Conservation (phyloP, 1,140 invertebrate genomes). For the Arion vulgaris region DNA sequence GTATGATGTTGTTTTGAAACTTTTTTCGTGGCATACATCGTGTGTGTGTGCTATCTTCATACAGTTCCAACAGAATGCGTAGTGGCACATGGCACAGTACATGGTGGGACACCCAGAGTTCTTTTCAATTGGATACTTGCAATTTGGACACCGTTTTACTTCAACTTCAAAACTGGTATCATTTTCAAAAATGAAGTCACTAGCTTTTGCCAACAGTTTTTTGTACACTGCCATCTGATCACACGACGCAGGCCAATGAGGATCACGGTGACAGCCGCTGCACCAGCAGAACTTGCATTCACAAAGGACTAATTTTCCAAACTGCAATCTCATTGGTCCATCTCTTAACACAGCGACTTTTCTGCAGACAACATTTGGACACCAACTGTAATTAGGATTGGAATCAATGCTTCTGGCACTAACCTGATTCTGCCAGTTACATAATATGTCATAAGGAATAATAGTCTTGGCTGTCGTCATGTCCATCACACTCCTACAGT, state of each 20-base stretch:
- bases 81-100: background rate
- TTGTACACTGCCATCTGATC: constrained; percentile 30
- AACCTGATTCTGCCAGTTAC: background rate
- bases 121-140: constrained; percentile 21
- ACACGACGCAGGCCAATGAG: constrained; percentile 28
- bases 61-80: constrained; percentile 19
- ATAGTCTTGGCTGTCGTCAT: background rate
- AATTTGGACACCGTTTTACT: constrained; percentile 16
- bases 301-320: background rate
- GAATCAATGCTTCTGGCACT: background rate
- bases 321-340: background rate
- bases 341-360: background rate
- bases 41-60: background rate
- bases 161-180: background rate
- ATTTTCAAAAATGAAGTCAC: background rate
- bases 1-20: background rate
- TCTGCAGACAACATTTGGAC: background rate
- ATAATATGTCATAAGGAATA: background rate
- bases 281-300: constrained; percentile 7
- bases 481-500: background rate
- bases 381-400: constrained; percentile 8
- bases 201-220: constrained; percentile 23
- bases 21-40: background rate
- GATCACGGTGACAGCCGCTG: background rate
- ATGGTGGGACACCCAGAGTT: background rate